Percentiles rank a stretch among this genome's conserved stretches.
phyloP scores from a whole-genome alignment of 2,113 vertebrate genomes.

The Megatriorchis doriae region DNA sequence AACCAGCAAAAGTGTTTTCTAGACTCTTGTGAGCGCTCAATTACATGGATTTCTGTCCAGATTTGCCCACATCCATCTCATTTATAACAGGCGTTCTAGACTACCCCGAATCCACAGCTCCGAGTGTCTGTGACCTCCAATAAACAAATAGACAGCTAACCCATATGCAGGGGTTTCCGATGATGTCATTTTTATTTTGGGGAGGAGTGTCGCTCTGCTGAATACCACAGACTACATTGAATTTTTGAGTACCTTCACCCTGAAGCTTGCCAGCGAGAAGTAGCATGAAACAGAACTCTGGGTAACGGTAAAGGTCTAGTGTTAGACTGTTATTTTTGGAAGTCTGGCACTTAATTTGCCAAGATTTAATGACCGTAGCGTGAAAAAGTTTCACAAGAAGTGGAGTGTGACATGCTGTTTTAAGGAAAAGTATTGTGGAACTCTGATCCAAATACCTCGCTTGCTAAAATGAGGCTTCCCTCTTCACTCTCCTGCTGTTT shows the following conservation, averaged over 20 bases:
- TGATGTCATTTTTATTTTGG: not conserved
- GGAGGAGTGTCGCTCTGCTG: not conserved
- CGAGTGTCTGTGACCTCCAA: not conserved
- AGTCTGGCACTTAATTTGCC: not conserved
- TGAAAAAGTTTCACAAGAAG: not conserved
- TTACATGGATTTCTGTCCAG: not conserved
- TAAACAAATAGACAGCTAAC: not conserved
- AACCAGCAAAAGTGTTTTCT: not conserved
- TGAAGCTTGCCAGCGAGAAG: not conserved
- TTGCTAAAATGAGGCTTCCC: not conserved
- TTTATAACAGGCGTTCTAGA: not conserved
- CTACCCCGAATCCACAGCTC: not conserved
- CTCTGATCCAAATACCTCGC: not conserved
- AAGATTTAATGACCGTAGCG: not conserved
- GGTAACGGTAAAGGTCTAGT: not conserved
- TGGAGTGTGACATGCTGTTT: not conserved
- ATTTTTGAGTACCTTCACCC: not conserved
- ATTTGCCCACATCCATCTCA: not conserved
- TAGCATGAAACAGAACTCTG: rapidly evolving
- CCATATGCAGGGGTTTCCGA: not conserved
- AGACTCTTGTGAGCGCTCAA: not conserved
- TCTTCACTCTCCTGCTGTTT: not conserved
- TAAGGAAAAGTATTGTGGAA: not conserved
- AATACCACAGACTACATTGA: not conserved
- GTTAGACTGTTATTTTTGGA: not conserved